These are phyloP conservation scores for Peromyscus melanophrys DNA, from an alignment of 2,797 vertebrate species.

Conservation along the genomic window DNA sequence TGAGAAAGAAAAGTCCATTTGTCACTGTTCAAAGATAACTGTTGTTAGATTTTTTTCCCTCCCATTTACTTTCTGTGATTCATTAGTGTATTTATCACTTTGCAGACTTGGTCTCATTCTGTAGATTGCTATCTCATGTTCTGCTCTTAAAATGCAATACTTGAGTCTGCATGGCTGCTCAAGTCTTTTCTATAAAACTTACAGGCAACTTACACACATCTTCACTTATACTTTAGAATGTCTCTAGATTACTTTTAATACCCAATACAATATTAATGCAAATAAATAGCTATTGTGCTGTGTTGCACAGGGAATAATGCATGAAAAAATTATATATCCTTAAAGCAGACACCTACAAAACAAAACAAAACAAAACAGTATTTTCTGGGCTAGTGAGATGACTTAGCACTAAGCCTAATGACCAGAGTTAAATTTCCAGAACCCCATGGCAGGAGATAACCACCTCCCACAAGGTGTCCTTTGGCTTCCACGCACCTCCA, in stretches of 20 bases:
- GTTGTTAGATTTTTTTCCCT: neutral
- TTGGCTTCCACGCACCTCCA: neutral
- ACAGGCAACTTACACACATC: neutral
- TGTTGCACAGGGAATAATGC: neutral
- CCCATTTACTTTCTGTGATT: neutral
- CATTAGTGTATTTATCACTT: neutral
- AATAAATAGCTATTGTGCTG: neutral
- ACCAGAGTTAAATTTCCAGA: neutral
- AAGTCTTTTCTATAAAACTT: neutral
- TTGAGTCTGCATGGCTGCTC: neutral
- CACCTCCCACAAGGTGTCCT: neutral
- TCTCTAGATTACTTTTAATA: neutral
- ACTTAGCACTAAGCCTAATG: neutral
- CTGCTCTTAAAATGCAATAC: neutral
- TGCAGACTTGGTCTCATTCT: neutral
- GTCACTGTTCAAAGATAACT: neutral
- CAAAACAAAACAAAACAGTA: neutral
- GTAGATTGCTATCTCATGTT: neutral
- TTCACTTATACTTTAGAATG: neutral
- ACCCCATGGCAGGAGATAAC: neutral
- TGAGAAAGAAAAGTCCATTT: conserved; percentile 1
- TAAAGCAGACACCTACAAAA: neutral
- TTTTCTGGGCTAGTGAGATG: neutral
- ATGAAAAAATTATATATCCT: neutral
- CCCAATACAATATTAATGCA: neutral